These are phyloP conservation scores for Temnopleurus reevesii DNA, from an alignment of 53 echinoderm and acorn worm genomes.

Conservation along the genomic window DNA sequence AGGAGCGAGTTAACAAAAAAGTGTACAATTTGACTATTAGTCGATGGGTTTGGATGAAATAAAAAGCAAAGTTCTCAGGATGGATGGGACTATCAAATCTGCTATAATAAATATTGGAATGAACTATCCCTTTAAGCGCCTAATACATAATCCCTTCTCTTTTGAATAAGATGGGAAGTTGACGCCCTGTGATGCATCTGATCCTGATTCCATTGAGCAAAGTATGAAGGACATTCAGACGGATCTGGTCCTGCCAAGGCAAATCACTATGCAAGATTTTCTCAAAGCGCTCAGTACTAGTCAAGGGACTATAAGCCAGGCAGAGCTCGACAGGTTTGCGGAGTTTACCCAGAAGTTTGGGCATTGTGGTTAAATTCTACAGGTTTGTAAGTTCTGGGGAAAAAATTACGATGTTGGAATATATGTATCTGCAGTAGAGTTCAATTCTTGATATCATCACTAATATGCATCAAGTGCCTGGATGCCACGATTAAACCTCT, in stretches of 20 bases:
- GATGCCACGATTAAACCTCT: too few species aligned
- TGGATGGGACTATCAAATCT: too few species aligned
- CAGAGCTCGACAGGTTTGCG: constrained; percentile 80
- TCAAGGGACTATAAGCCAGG: constrained; percentile 74
- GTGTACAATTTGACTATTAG: too few species aligned
- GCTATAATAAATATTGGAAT: background rate
- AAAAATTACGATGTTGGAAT: too few species aligned
- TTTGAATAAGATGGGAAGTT: constrained; percentile 74
- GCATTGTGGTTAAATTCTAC: constrained; percentile 64
- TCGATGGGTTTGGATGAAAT: too few species aligned
- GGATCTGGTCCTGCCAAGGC: constrained; percentile 73
- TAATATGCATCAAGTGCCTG: too few species aligned
- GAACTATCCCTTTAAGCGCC: too few species aligned
- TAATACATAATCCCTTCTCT: background rate
- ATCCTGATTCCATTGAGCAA: constrained; percentile 39
- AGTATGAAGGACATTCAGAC: constrained; percentile 69
- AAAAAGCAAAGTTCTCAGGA: too few species aligned
- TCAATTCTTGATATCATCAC: too few species aligned
- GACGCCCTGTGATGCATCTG: constrained; percentile 65
- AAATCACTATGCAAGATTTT: constrained; percentile 73
- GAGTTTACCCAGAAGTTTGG: constrained; percentile 85
- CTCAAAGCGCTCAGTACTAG: constrained; percentile 67
- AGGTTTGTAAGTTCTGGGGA: too few species aligned
- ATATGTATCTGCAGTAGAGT: too few species aligned
- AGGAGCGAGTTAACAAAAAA: too few species aligned